These are phyloP conservation scores for Odontomachus brunneus DNA, from an alignment of 1,140 invertebrate species.

Conservation along the genomic window DNA sequence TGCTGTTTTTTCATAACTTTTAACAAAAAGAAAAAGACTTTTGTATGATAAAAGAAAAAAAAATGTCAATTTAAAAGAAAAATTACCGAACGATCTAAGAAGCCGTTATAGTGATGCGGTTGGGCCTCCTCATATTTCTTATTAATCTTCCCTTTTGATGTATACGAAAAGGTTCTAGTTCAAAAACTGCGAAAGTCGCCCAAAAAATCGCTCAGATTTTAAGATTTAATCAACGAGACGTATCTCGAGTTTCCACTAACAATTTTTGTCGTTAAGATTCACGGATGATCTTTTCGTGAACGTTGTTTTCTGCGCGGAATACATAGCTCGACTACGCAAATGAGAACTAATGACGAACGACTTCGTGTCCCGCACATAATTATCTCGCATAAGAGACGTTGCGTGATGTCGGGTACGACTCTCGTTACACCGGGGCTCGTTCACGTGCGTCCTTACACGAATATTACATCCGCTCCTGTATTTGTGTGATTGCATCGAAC, in stretches of 20 bases:
- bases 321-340: conserved; percentile 24
- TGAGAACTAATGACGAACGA: conserved; percentile 23
- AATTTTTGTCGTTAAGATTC: not conserved
- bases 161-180: too few species aligned
- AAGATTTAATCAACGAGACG: not conserved
- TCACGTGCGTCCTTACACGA: not conserved
- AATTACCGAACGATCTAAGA: too few species aligned
- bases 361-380: conserved; percentile 31
- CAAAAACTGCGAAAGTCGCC: too few species aligned
- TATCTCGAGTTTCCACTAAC: not conserved
- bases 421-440: conserved; percentile 27
- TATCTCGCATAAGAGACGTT: conserved; percentile 34
- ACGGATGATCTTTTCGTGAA: not conserved
- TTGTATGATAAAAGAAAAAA: too few species aligned
- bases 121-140: too few species aligned
- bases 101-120: too few species aligned
- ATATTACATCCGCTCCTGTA: not conserved
- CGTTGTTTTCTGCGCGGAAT: conserved; percentile 12
- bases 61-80: too few species aligned
- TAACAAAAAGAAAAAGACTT: too few species aligned
- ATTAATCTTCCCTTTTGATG: too few species aligned
- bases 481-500: not conserved
- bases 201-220: too few species aligned
- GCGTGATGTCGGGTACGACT: conserved; percentile 25
- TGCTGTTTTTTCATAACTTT: too few species aligned